Base-by-base conservation (phyloP, 2,888 invertebrate species). In the Phyllotreta striolata region DNA sequence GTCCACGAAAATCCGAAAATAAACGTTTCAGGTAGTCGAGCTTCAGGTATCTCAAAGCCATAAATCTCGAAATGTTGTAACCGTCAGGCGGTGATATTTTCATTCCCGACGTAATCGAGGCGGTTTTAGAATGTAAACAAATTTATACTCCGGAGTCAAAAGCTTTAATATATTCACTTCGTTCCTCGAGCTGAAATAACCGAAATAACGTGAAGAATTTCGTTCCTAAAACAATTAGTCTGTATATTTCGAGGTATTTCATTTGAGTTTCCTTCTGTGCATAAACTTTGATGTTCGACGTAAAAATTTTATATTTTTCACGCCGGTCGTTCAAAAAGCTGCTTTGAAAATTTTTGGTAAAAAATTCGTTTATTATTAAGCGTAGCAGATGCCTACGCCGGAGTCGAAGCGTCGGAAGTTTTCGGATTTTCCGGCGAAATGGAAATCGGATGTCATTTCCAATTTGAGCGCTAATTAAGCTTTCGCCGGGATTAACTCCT, bases 41-140 rank as follows among this genome's bases (percentile, higher is more conserved):
- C 58, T 34, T 9, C 24, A 24, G 24, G 40, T 58, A 58, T 59
- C 59, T 59, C 52, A 10, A 59, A 52, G 58, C 46, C 14, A 58
- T 58, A 58, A 58, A 63, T 63, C 59, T 59, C 46, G 24, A 34
- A 51, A 38, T 54, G 46, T 37, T 57, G 54, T 44, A 63, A 63
- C 54, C 10, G 59, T 47, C 55, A 62, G 40, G 49, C 59, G 24
- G 59, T 38, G 43, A 59, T 55, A 59, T 63, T 51, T 60, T 37
- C 58, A 37, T 54, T 63, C 41, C 55, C 55, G 38, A 46, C 44
- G 55, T 59, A 55, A 63, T 59, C 63, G 54, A 58, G 46, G 59
- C 55, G 59, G 59, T 63, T 24, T 60, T 59, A 46, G 49, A 59
- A 47, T 59, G 64, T 66, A 62, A 68, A 68, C 68, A 68, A 62